Percentiles rank a stretch among this genome's conserved stretches.
These are phyloP conservation scores for Thecocarcelia acutangulata DNA, from an alignment of 2,888 invertebrate species.

Conservation along the genomic window DNA sequence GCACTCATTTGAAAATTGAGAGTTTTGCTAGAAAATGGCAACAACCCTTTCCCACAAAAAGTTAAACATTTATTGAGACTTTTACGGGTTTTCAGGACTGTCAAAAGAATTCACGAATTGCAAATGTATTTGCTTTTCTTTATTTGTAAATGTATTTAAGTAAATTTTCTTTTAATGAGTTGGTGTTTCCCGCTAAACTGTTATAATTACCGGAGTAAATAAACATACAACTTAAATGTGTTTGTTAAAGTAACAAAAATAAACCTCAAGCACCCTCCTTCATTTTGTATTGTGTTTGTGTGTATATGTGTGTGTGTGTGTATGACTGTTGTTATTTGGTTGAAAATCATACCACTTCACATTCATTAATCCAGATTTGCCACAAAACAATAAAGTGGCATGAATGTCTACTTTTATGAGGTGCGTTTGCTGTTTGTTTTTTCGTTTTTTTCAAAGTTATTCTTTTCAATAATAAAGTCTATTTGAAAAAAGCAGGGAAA, in stretches of 20 bases:
- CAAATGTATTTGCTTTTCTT: too few relatives aligned
- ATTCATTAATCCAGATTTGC: slow-evolving; percentile 49
- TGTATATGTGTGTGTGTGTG: too few relatives aligned
- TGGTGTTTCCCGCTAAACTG: slow-evolving; percentile 48
- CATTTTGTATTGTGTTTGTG: too few relatives aligned
- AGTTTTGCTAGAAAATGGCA: too few relatives aligned
- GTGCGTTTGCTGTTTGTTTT: slow-evolving; percentile 4
- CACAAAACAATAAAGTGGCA: slow-evolving; percentile 47
- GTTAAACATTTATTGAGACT: too few relatives aligned
- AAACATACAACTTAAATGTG: slow-evolving; percentile 35
- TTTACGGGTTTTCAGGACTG: too few relatives aligned
- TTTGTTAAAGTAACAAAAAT: slow-evolving; percentile 32
- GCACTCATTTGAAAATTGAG: too few relatives aligned
- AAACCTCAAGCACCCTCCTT: slow-evolving; percentile 12
- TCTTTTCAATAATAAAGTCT: slow-evolving; percentile 65
- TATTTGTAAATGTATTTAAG: neutral
- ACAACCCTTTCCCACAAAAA: neutral
- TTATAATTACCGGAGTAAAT: slow-evolving; percentile 61
- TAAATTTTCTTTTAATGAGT: slow-evolving; percentile 28
- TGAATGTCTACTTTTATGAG: neutral
- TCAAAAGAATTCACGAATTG: too few relatives aligned
- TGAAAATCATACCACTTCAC: slow-evolving; percentile 59
- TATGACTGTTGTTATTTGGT: slow-evolving; percentile 21
- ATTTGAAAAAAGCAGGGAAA: slow-evolving; percentile 70
- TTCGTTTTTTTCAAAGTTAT: slow-evolving; percentile 57